A percentile compares a stretch with the other conserved stretches of the same genome.
Evolutionary conservation across 2,797 vertebrate genomes (phyloP).

Genomic region (Paedocypris micromegethes): DNA sequence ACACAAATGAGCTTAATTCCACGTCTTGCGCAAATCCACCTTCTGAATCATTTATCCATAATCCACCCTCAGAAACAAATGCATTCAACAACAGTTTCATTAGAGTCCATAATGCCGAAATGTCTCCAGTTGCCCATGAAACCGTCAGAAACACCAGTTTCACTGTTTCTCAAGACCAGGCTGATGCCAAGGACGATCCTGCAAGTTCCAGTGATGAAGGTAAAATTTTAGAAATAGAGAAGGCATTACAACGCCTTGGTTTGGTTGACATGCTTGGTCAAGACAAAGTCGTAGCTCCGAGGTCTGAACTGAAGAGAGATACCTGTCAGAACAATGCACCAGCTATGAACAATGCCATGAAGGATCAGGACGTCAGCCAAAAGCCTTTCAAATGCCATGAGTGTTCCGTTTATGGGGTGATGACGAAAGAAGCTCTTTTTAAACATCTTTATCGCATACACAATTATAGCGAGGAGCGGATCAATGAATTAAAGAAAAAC

Average conservation of each 20-base stretch:
- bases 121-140: conserved; percentile 65
- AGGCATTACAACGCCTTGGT: conserved; percentile 83
- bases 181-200: conserved; percentile 45
- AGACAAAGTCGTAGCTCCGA: conserved; percentile 27
- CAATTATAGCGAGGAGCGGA: conserved; percentile 85
- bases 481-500: conserved; percentile 91
- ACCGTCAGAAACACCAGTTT: conserved; percentile 42
- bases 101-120: conserved; percentile 61
- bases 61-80: conserved; percentile 59
- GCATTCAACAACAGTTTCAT: conserved; percentile 68
- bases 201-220: conserved; percentile 71
- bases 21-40: conserved; percentile 60
- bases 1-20: conserved; percentile 17
- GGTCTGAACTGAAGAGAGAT: conserved; percentile 4
- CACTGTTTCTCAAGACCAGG: conserved; percentile 3
- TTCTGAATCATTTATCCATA: neutral
- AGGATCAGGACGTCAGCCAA: conserved; percentile 74
- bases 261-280: conserved; percentile 67
- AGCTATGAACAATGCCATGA: conserved; percentile 24
- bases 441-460: conserved; percentile 93
- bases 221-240: conserved; percentile 85
- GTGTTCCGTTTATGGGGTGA: conserved; percentile 89
- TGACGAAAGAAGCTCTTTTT: conserved; percentile 97
- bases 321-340: no score
- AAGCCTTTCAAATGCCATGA: conserved; percentile 94